Evolutionary conservation across 2,797 vertebrate species (phyloP).

Genomic region (Philypnodon macrostomus): DNA sequence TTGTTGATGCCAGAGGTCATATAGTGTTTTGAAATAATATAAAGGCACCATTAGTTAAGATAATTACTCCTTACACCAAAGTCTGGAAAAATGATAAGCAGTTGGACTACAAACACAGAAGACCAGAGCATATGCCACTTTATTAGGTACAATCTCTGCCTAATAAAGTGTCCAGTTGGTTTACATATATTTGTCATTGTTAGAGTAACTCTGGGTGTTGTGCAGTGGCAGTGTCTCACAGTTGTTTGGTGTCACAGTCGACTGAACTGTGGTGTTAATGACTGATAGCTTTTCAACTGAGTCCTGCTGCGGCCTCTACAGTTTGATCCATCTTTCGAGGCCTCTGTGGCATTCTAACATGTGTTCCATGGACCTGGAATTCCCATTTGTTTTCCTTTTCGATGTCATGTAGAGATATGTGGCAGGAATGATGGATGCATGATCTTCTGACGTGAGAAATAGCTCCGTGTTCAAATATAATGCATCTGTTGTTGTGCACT

Average conservation of each 20-base stretch:
- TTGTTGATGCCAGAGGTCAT: too few relatives aligned
- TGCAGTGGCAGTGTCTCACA: neutral
- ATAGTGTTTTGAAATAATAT: too few relatives aligned
- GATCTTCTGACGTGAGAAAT: neutral
- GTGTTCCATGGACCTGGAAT: conserved; percentile 29
- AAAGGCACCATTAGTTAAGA: too few relatives aligned
- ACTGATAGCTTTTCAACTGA: conserved; percentile 3
- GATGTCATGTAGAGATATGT: conserved; percentile 5
- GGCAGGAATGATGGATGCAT: conserved; percentile 13
- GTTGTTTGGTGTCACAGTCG: neutral
- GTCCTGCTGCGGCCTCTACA: neutral
- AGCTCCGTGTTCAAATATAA: too few relatives aligned
- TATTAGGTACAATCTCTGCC: too few relatives aligned
- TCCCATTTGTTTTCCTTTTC: conserved; percentile 27
- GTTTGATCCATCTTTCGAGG: conserved; percentile 8
- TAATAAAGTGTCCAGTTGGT: too few relatives aligned
- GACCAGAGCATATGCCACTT: too few relatives aligned
- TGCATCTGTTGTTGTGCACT: too few relatives aligned
- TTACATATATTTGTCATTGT: neutral
- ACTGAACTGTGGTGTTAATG: neutral
- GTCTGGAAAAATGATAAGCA: too few relatives aligned
- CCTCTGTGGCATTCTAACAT: conserved; percentile 21
- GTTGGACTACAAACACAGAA: too few relatives aligned
- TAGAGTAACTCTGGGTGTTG: neutral
- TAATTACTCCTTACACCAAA: too few relatives aligned